phyloP scores from a whole-genome alignment of 30 jellyfish, hydroid and myxozoan genomes.

The Aurelia coerulea region DNA sequence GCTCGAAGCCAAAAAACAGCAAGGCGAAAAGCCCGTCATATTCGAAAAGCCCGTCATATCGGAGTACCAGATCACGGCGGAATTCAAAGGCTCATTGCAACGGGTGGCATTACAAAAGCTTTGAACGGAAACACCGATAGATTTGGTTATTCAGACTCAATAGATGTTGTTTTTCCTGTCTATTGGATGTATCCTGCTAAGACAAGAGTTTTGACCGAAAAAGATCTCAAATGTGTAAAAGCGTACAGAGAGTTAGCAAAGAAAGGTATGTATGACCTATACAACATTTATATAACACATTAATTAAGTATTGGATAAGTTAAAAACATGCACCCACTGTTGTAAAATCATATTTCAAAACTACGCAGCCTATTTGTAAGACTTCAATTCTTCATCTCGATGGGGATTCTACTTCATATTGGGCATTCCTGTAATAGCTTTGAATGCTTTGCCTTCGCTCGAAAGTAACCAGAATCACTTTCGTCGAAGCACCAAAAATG shows the following conservation, averaged over 20 bases:
- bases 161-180: constrained; percentile 89
- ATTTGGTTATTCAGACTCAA: constrained; percentile 63
- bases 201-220: constrained; percentile 64
- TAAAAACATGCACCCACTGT: too few relatives aligned
- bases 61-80: constrained; percentile 97
- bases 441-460: too few relatives aligned
- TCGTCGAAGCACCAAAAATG: too few relatives aligned
- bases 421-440: too few relatives aligned
- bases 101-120: constrained; percentile 82
- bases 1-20: not conserved
- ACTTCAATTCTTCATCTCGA: too few relatives aligned
- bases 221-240: constrained; percentile 80
- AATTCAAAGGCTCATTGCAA: constrained; percentile 84
- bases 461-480: too few relatives aligned
- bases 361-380: too few relatives aligned
- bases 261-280: constrained; percentile 34
- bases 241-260: constrained; percentile 71
- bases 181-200: constrained; percentile 86
- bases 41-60: constrained; percentile 12
- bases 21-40: not conserved
- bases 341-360: too few relatives aligned
- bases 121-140: constrained; percentile 30
- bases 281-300: too few relatives aligned
- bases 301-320: too few relatives aligned
- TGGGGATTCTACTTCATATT: too few relatives aligned